Percentiles rank a stretch among this genome's conserved stretches.
phyloP scores from a whole-genome alignment of 2,888 invertebrate species.

The Rotaria macrura region DNA sequence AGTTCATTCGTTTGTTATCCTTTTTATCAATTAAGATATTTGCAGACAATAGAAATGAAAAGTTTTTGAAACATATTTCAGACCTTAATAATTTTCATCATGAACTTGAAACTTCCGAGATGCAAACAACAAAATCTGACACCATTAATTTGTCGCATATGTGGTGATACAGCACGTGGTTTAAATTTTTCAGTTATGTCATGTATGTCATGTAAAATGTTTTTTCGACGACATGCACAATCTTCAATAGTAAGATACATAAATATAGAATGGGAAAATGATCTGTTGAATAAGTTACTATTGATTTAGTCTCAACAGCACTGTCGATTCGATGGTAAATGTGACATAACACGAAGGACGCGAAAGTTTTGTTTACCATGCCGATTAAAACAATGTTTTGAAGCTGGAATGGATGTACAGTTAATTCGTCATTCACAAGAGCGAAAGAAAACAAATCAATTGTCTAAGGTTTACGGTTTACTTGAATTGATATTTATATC shows the following conservation, averaged over 20 bases:
- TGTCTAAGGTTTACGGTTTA: not conserved
- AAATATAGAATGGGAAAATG: not conserved
- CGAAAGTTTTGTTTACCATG: not conserved
- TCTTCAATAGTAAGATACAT: not conserved
- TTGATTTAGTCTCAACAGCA: not conserved
- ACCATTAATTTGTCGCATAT: not conserved
- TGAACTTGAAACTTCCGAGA: not conserved
- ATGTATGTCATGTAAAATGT: constrained; percentile 3
- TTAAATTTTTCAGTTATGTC: not conserved
- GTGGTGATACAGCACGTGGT: not conserved
- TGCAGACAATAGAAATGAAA: too few species aligned
- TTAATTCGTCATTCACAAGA: not conserved
- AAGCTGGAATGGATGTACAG: not conserved
- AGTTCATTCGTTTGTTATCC: too few species aligned
- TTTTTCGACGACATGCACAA: not conserved
- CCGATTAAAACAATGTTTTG: not conserved
- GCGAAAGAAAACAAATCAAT: not conserved
- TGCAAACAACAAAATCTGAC: not conserved
- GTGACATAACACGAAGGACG: not conserved
- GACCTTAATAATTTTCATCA: not conserved
- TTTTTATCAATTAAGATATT: too few species aligned
- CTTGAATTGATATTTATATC: not conserved
- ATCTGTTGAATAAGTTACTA: too few species aligned
- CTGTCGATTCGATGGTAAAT: not conserved
- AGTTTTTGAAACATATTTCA: too few species aligned